A percentile compares a stretch with the other conserved stretches of the same genome.
Evolutionary conservation across 1,140 invertebrate genomes (phyloP).

Genomic region (silkworm (Bombyx mori)): DNA sequence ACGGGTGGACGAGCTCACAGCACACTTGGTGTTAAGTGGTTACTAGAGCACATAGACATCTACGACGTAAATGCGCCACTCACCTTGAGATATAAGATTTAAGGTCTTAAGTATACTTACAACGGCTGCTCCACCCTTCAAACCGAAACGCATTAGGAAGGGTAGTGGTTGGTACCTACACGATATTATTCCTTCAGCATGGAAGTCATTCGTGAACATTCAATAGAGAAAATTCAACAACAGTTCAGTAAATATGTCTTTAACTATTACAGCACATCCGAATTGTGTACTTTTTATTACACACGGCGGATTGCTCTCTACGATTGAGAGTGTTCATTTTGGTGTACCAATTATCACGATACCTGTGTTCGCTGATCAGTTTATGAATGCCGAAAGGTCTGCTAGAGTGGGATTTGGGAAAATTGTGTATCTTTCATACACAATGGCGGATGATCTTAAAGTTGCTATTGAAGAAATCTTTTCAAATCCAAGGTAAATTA

Average conservation of each 20-base stretch:
- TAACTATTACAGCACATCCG: conserved; percentile 71
- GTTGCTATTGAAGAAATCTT: conserved; percentile 24
- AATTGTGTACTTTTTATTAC: conserved; percentile 77
- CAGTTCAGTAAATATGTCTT: not conserved
- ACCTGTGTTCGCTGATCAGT: conserved; percentile 78
- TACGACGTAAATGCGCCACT: too few relatives aligned
- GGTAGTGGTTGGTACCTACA: not conserved
- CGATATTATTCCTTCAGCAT: not conserved
- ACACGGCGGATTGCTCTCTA: conserved; percentile 78
- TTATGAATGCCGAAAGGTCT: conserved; percentile 47
- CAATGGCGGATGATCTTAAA: conserved; percentile 18
- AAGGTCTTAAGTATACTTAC: too few relatives aligned
- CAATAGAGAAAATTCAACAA: too few relatives aligned
- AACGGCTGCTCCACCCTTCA: too few relatives aligned
- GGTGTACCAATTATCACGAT: conserved; percentile 78
- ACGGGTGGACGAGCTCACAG: too few relatives aligned
- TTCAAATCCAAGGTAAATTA: conserved; percentile 16
- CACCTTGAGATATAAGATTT: too few relatives aligned
- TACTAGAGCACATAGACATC: too few relatives aligned
- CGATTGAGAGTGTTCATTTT: conserved; percentile 76
- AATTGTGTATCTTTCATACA: conserved; percentile 19
- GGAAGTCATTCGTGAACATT: not conserved
- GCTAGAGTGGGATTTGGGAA: conserved; percentile 29
- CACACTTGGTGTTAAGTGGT: too few relatives aligned
- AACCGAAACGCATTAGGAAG: not conserved